Evolutionary conservation across 30 jellyfish, hydroid and myxozoan genomes (phyloP), one percentile per base, ranked within the genome.

Genomic region (Cassiopea andromeda): DNA sequence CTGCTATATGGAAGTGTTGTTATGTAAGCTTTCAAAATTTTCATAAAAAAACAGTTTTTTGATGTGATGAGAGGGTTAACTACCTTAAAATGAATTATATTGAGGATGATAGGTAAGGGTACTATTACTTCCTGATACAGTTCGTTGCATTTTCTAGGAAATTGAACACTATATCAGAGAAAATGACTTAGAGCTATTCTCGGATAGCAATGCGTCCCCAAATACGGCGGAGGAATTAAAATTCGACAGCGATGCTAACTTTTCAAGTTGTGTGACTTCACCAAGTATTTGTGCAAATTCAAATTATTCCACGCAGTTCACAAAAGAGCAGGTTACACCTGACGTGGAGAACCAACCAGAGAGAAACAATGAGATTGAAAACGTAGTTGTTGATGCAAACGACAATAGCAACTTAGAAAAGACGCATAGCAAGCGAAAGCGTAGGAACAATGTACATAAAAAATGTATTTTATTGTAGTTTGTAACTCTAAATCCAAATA

Each of bases 131-230:
- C 9, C 9, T 2, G 9, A 50, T 50, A 2, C 6, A 2, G 14
- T 68, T 68, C 14, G 14, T 19, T 13, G 14, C 49, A 15, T 13
- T 6, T 75, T 44, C 7, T 43, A 81, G 90, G 90, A 81, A 81
- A 81, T 81, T 78, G 90, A 81, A 48, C 73, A 60, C 54, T 81
- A 5, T 75, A 81, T 81, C 18, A 69, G 90, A 43, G 90, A 81
- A 81, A 81, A 81, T 13, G 82, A 81, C 70, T 3, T 81, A 0
- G 90, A 81, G 48, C 44, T 81, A 44, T 81, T 81, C 72, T 67
- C 82, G 0, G 78, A 68, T 10, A 73, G 59, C 45, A 81, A 70
- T 45, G 2, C 48, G 16, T 47, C 57, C 61, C 86, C 86, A 27
- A 74, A 77, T 15, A 70, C 7, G 19, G 57, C 15, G 6, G 79